Evolutionary conservation across 1,140 invertebrate species (phyloP), one percentile per base, ranked within the genome.

Genomic region (Zaprionus taronus): DNA sequence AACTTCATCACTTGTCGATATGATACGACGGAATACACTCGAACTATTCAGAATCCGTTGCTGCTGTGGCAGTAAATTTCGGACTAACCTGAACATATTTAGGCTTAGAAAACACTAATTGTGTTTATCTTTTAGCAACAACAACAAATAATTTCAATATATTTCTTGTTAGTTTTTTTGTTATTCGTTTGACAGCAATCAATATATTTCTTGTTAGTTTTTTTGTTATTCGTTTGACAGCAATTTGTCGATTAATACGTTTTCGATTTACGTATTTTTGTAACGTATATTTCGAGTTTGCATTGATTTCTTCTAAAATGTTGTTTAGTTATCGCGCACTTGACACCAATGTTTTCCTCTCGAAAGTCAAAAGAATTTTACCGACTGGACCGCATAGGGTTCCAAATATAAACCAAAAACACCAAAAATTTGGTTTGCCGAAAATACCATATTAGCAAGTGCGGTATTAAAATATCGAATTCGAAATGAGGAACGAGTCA

Each of bases 1-100:
- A 1, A 83, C 91, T 60, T 86, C 73, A 38, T 92, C 85, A 58
- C 85, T 86, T 28, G 90, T 91, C 20, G 89, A 85, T 15, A 91
- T 91, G 0, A 61, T 51, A 1, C 86, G 70, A 24, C 67, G 75
- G 9, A 84, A 53, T 12, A 65, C 24, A 20, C 60, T n/a, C 20
- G 62, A 26, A 20, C 22, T 61, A 38, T 70, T 44, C 2, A 85
- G 26, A 12, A 80, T 47, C 55, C 73, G 77, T 70, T 85, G 85
- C 71, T 90, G 85, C 71, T 74, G 79, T 20, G 86, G 79, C 55
- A 84, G 24, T 7, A 90, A 56, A 38, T 75, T 61, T 41, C 78
- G 81, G 11, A 57, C 79, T 22, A 90, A 41, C 55, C 85, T 82
- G 28, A 85, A 90, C 85, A 90, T 90, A 6, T 77, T 76, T 36